Evolutionary conservation across 2,888 invertebrate species (phyloP), one percentile per base, ranked within the genome.

Genomic region (Mallateleia sp.): DNA sequence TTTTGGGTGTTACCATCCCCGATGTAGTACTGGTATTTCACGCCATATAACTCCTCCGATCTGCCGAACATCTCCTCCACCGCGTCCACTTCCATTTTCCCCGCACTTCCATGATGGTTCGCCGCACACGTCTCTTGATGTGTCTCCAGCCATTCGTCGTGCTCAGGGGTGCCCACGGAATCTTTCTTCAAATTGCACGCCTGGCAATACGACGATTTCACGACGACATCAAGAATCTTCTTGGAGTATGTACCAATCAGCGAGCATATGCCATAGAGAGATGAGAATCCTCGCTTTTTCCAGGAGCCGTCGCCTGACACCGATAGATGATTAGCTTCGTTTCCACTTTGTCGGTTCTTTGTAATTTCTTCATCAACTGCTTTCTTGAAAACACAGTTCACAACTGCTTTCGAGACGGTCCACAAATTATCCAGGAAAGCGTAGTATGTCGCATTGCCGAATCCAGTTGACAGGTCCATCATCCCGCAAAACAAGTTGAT

Each of bases 401-500:
- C 78, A 34, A 67, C 42, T 28, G 58, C 8, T 64, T 85, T 38
- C 5, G 88, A 9, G 3, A 79, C 72, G 20, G 42, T 47, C 8
- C 67, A 28, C 22, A 85, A 22, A 75, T 67, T 54, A 15, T 47
- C 20, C 20, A 88, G 18, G 20, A 74, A 60, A 25, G 14, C 28
- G 66, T 66, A 38, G 42, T 74, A 88, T 7, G 82, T 58, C 7
- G 14, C 28, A 72, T 85, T 62, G 24, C 47, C 52, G 11, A 89
- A 60, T 4, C 85, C 85, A 24, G 14, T 32, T 38, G 81, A 84
- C n/a, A 87, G 34, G 56, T 89, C 84, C 89, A 90, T 88, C 15
- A 90, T 24, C n/a, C 62, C 60, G 58, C 88, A 88, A 85, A 91
- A 91, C 7, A 90, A 20, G 58, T 91, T 90, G 11, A 91, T 78